phyloP scores from a whole-genome alignment of 2,797 vertebrate species.

The Sylvia borin region DNA sequence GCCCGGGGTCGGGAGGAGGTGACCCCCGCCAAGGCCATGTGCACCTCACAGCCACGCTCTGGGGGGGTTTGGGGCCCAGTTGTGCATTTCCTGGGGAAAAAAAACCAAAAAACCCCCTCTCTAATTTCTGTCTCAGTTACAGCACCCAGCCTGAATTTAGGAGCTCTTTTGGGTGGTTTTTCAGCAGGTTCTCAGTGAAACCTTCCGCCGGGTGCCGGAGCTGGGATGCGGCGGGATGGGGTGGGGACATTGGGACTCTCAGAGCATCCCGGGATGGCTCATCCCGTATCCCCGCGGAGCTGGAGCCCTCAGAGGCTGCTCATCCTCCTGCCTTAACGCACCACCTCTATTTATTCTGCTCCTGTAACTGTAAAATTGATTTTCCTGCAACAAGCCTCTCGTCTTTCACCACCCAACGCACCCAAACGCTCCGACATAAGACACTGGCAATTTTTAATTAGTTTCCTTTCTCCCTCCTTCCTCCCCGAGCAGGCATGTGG shows the following conservation, averaged over 20 bases:
- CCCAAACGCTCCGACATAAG: constrained; percentile 77
- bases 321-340: constrained; percentile 72
- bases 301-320: not conserved
- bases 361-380: constrained; percentile 86
- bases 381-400: constrained; percentile 78
- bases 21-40: not conserved
- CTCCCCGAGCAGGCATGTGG: constrained; percentile 58
- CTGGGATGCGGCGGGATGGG: not conserved
- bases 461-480: constrained; percentile 71
- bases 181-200: not conserved
- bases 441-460: constrained; percentile 82
- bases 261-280: not conserved
- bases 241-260: not conserved
- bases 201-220: not conserved
- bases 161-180: not conserved
- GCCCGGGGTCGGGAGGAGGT: not conserved
- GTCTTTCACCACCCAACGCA: constrained; percentile 76
- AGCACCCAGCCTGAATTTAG: rapidly evolving
- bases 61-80: not conserved
- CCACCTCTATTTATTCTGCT: constrained; percentile 84
- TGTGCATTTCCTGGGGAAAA: rapidly evolving
- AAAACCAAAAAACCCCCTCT: not conserved
- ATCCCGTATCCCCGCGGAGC: not conserved
- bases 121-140: rapidly evolving
- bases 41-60: rapidly evolving